Evolutionary conservation across 2,113 vertebrate genomes (phyloP).

Genomic region (Pipra filicauda): DNA sequence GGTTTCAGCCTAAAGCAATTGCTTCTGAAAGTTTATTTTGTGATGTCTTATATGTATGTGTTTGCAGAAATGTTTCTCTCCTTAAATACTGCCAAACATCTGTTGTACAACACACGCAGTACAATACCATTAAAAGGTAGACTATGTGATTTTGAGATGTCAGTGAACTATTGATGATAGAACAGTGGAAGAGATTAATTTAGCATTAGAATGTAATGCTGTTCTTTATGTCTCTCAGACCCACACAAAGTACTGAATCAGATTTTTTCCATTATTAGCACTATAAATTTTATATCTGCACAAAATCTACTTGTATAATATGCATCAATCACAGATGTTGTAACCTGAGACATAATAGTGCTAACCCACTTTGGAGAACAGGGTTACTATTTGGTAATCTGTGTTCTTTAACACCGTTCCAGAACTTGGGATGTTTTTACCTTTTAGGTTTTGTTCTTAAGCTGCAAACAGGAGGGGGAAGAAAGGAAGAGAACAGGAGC

Average conservation of each 20-base stretch:
- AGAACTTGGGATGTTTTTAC: not conserved
- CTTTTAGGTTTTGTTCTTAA: not conserved
- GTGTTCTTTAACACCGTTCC: conserved; percentile 11
- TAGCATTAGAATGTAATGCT: not conserved
- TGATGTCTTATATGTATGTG: not conserved
- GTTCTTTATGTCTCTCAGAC: conserved; percentile 14
- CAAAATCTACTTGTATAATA: not conserved
- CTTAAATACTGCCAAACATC: conserved; percentile 18
- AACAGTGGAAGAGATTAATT: conserved; percentile 36
- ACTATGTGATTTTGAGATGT: conserved; percentile 35
- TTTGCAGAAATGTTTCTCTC: conserved; percentile 19
- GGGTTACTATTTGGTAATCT: not conserved
- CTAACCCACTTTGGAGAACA: not conserved
- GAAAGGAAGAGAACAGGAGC: not conserved
- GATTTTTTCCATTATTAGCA: conserved; percentile 13
- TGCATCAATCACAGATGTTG: conserved; percentile 2
- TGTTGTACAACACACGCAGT: conserved; percentile 27
- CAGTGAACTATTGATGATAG: not conserved
- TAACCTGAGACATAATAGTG: conserved; percentile 20
- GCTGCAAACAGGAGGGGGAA: not conserved
- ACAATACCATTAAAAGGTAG: conserved; percentile 3
- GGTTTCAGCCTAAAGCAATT: conserved; percentile 25
- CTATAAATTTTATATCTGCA: not conserved
- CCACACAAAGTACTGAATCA: not conserved
- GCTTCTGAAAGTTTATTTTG: conserved; percentile 33